These are phyloP conservation scores for Podilymbus podiceps DNA, from an alignment of 2,113 vertebrate genomes.

Conservation along the genomic window DNA sequence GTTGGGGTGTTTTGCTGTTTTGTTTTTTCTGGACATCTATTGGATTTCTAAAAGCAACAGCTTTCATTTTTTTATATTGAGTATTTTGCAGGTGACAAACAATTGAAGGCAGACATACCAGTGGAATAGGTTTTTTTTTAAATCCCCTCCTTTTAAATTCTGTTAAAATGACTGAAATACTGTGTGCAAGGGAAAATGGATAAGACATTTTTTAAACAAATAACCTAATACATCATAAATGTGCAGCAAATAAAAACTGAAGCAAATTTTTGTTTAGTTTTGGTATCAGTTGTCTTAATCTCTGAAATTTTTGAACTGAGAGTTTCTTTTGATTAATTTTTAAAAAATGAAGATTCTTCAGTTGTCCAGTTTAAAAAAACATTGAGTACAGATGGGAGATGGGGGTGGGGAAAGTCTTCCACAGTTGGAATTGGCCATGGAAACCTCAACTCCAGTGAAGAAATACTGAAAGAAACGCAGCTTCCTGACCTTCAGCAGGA, in stretches of 20 bases:
- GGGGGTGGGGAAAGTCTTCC: neutral
- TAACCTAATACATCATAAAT: neutral
- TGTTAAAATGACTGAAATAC: neutral
- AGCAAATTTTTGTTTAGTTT: neutral
- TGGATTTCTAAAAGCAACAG: neutral
- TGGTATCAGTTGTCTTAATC: fast-evolving
- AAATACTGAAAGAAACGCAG: neutral
- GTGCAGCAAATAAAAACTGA: neutral
- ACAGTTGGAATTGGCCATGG: fast-evolving
- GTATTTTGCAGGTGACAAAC: neutral
- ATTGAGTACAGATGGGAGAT: no score
- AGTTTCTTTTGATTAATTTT: neutral
- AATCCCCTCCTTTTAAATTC: neutral
- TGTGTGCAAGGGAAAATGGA: neutral
- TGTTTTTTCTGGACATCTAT: neutral
- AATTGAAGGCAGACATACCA: neutral
- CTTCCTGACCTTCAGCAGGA: neutral
- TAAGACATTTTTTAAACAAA: neutral
- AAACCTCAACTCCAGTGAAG: neutral
- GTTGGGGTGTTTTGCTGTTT: neutral
- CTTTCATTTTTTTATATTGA: neutral
- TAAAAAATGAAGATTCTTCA: neutral
- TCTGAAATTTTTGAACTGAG: neutral
- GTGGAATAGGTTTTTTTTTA: neutral
- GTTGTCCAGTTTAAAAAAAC: neutral